These are phyloP conservation scores for Drosophila antonietae DNA, from an alignment of 2,888 invertebrate species.

Conservation along the genomic window DNA sequence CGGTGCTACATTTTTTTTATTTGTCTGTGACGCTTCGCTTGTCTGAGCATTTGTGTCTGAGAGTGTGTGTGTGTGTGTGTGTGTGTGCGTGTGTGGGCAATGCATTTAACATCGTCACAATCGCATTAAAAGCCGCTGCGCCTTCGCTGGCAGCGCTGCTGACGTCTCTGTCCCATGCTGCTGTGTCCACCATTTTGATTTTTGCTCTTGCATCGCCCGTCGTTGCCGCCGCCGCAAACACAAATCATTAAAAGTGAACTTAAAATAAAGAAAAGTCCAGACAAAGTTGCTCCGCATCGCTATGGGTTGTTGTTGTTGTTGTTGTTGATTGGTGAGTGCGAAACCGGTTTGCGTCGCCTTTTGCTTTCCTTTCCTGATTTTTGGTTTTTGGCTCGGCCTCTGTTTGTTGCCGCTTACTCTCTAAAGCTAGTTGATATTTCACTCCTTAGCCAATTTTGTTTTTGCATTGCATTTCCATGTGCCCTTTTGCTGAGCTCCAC, in stretches of 20 bases:
- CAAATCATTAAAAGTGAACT: constrained; percentile 79
- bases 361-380: constrained; percentile 41
- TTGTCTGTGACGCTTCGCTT: constrained; percentile 40
- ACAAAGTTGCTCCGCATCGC: constrained; percentile 63
- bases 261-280: constrained; percentile 79
- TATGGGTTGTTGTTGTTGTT: constrained; percentile 27
- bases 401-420: constrained; percentile 60
- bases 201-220: constrained; percentile 65
- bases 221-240: constrained; percentile 35
- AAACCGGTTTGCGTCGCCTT: constrained; percentile 70
- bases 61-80: constrained; percentile 16
- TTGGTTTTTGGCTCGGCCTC: constrained; percentile 32
- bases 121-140: constrained; percentile 75
- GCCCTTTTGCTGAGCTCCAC: constrained; percentile 55
- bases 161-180: constrained; percentile 36
- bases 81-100: constrained; percentile 57
- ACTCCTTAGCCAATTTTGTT: constrained; percentile 31
- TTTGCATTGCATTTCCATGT: constrained; percentile 47
- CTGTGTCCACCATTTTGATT: constrained; percentile 82
- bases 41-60: constrained; percentile 32
- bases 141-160: constrained; percentile 36
- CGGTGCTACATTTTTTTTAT: constrained; percentile 45
- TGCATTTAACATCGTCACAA: constrained; percentile 81
- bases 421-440: constrained; percentile 22
- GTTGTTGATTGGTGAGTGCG: constrained; percentile 20